phyloP scores from a whole-genome alignment of 64 coral and sea anemone genomes.

The Stylophora pistillata region DNA sequence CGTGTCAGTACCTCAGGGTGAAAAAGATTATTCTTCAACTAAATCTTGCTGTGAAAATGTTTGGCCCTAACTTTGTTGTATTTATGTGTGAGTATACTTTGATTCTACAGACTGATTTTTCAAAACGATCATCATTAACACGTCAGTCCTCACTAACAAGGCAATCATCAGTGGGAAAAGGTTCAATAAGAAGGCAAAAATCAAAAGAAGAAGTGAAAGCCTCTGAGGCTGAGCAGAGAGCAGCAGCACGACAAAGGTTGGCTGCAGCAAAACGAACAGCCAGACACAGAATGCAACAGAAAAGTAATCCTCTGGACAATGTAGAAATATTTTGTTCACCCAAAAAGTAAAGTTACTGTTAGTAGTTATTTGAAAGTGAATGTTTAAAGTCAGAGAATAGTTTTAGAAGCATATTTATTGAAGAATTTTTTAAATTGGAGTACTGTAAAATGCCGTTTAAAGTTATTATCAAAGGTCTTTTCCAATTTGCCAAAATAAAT shows the following conservation, averaged over 20 bases:
- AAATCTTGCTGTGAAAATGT: background rate
- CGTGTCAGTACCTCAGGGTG: background rate
- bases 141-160: slow-evolving; percentile 77
- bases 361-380: background rate
- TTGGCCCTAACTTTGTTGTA: background rate
- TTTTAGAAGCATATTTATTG: slow-evolving; percentile 49
- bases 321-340: slow-evolving; percentile 96
- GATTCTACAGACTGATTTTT: slow-evolving; percentile 35
- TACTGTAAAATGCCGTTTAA: slow-evolving; percentile 1
- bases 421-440: slow-evolving; percentile 39
- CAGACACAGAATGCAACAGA: slow-evolving; percentile 70
- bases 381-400: slow-evolving; percentile 12
- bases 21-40: background rate
- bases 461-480: background rate
- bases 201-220: slow-evolving; percentile 91
- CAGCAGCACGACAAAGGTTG: slow-evolving; percentile 80
- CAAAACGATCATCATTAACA: slow-evolving; percentile 62
- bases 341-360: slow-evolving; percentile 85
- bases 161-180: slow-evolving; percentile 84
- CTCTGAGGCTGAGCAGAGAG: slow-evolving; percentile 74
- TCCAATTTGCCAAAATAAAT: slow-evolving; percentile 5
- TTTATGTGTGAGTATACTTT: background rate
- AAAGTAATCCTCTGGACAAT: slow-evolving; percentile 82
- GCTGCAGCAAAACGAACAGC: slow-evolving; percentile 87
- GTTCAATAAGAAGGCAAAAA: slow-evolving; percentile 77